Conservation (phyloP, 2,888 invertebrate genomes). For the Coenonympha arcania region DNA sequence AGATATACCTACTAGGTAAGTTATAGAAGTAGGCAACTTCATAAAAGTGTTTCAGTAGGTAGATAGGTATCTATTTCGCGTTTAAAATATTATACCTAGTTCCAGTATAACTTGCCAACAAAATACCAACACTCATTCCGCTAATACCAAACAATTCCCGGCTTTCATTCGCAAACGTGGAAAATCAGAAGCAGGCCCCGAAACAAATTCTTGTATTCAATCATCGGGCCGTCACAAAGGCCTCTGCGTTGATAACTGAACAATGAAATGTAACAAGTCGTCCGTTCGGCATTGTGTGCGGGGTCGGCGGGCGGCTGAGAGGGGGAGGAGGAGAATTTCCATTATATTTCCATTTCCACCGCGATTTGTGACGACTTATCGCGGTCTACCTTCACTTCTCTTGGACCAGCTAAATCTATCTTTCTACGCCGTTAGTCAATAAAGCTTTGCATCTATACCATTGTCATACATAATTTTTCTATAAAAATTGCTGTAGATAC, state of each 20-base stretch:
- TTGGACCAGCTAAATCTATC: slow-evolving; percentile 67
- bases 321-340: slow-evolving; percentile 50
- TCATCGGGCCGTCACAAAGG: slow-evolving; percentile 71
- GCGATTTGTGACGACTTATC: slow-evolving; percentile 70
- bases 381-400: slow-evolving; percentile 59
- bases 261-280: slow-evolving; percentile 75
- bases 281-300: slow-evolving; percentile 69
- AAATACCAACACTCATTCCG: slow-evolving; percentile 12
- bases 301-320: slow-evolving; percentile 38
- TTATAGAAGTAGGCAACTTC: not conserved
- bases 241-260: slow-evolving; percentile 71
- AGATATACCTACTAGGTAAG: not conserved
- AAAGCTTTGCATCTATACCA: slow-evolving; percentile 50
- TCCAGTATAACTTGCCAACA: slow-evolving; percentile 5
- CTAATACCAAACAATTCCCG: slow-evolving; percentile 49
- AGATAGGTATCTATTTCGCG: not conserved
- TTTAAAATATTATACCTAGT: not conserved
- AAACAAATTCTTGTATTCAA: slow-evolving; percentile 74
- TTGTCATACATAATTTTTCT: slow-evolving; percentile 1
- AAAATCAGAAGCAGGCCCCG: slow-evolving; percentile 68
- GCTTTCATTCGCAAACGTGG: slow-evolving; percentile 62
- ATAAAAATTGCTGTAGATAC: not conserved
- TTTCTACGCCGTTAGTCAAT: slow-evolving; percentile 69
- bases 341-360: slow-evolving; percentile 76
- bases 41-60: too few relatives aligned